These are phyloP conservation scores for Bombus consobrinus DNA, from an alignment of 1,140 invertebrate genomes.

Conservation along the genomic window DNA sequence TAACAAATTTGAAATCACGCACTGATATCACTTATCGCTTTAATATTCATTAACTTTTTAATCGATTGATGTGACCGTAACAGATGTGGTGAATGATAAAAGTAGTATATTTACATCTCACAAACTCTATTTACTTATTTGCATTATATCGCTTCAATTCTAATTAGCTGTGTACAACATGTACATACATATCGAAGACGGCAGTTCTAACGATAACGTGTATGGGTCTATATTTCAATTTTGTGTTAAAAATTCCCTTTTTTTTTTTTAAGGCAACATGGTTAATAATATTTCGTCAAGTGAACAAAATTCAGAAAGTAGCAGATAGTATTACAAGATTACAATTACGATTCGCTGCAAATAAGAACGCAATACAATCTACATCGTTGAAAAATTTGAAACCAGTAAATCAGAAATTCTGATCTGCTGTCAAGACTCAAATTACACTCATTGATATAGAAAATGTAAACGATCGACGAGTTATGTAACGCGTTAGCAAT, in stretches of 20 bases:
- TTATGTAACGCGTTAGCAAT: background rate
- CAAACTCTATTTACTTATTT: background rate
- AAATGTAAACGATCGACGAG: background rate
- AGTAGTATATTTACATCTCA: background rate
- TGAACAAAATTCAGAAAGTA: background rate
- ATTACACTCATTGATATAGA: background rate
- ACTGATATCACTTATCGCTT: conserved; percentile 1
- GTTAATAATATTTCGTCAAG: background rate
- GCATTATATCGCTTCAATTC: no score
- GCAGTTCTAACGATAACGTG: background rate
- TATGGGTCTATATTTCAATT: background rate
- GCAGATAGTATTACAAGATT: background rate
- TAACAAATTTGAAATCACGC: background rate
- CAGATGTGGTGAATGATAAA: background rate
- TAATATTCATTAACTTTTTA: background rate
- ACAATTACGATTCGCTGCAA: background rate
- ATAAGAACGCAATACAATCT: background rate
- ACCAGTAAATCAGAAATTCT: background rate
- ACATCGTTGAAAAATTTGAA: background rate
- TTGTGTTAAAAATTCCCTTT: background rate
- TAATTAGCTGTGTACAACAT: no score
- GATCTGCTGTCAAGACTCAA: background rate
- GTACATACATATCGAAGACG: no score
- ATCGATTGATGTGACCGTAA: background rate
- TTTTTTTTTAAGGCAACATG: no score